phyloP scores from a whole-genome alignment of 2,113 vertebrate species.

The Panurus biarmicus region DNA sequence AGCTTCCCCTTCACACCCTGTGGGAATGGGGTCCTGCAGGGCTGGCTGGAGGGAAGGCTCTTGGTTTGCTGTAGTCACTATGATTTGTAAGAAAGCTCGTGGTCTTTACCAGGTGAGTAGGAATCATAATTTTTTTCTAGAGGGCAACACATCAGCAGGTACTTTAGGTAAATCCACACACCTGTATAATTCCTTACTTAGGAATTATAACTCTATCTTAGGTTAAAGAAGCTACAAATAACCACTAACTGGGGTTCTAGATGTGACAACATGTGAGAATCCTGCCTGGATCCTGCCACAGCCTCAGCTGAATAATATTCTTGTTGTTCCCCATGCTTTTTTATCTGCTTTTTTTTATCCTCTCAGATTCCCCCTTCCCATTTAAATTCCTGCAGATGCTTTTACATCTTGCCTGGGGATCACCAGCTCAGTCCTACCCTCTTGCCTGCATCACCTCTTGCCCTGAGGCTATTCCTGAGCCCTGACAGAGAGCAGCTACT shows the following conservation, averaged over 20 bases:
- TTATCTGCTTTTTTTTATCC: not conserved
- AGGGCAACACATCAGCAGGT: rapidly evolving
- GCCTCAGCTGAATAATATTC: not conserved
- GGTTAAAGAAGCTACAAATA: not conserved
- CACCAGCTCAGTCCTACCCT: not conserved
- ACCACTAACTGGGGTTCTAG: not conserved
- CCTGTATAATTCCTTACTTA: not conserved
- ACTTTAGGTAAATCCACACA: not conserved
- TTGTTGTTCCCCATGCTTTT: not conserved
- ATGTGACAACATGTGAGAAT: not conserved
- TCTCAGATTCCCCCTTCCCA: not conserved
- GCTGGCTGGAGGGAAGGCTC: not conserved
- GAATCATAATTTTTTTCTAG: not conserved
- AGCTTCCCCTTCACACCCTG: not conserved
- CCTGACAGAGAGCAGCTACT: not conserved
- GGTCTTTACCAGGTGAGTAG: not conserved
- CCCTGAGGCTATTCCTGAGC: not conserved
- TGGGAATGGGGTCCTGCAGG: not conserved
- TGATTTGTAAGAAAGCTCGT: not conserved
- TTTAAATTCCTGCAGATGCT: not conserved
- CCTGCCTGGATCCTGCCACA: not conserved
- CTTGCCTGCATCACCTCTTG: not conserved
- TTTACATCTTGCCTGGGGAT: not conserved
- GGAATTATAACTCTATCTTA: not conserved
- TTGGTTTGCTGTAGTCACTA: not conserved